phyloP scores from a whole-genome alignment of 92 coral and sea anemone genomes.

The Paramuricea clavata region DNA sequence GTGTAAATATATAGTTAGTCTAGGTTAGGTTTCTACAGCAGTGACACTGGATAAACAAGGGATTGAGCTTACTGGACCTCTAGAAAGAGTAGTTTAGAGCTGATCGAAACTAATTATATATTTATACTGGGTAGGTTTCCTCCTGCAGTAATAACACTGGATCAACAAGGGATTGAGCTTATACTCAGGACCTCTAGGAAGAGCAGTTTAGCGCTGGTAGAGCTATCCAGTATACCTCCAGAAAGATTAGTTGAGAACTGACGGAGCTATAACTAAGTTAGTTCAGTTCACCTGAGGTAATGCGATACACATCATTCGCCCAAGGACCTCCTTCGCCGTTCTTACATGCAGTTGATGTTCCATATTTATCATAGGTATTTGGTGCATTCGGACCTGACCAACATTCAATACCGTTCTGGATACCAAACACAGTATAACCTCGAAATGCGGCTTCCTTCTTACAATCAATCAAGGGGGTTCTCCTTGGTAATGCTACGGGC shows the following conservation, averaged over 20 bases:
- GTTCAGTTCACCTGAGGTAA: not conserved
- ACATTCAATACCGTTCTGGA: slow-evolving; percentile 43
- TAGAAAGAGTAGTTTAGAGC: too few species aligned
- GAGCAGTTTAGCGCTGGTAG: too few species aligned
- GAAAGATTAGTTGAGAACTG: not conserved
- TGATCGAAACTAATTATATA: too few species aligned
- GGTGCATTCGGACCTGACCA: slow-evolving; percentile 47
- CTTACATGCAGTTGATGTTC: slow-evolving; percentile 19
- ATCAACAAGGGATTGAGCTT: too few species aligned
- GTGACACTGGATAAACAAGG: too few species aligned
- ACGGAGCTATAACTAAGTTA: not conserved
- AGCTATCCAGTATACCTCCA: too few species aligned
- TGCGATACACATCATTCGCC: slow-evolving; percentile 25
- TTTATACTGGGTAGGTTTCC: too few species aligned
- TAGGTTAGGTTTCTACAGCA: too few species aligned
- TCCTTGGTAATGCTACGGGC: not conserved
- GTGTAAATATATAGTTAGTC: too few species aligned
- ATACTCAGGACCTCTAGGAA: not conserved
- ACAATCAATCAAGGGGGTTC: not conserved
- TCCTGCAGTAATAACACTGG: too few species aligned
- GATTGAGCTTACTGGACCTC: too few species aligned
- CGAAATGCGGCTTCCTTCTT: slow-evolving; percentile 8
- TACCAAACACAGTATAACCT: slow-evolving; percentile 36
- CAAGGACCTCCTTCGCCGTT: slow-evolving; percentile 36
- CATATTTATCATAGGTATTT: slow-evolving; percentile 40